Conservation (phyloP, 1,140 invertebrate genomes). For the Mercenaria mercenaria region DNA sequence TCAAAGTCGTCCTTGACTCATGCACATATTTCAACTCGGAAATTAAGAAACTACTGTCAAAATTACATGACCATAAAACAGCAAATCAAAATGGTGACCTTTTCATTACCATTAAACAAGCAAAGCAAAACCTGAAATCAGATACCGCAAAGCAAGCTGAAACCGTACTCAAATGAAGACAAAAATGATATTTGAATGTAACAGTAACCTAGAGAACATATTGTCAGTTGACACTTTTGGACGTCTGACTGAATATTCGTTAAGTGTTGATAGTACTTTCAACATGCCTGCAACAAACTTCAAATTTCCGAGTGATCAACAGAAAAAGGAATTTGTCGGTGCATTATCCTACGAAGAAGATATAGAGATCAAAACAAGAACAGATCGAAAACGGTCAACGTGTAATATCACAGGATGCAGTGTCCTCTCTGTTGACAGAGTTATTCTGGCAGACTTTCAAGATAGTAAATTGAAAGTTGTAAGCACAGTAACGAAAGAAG, state of each 20-base stretch:
- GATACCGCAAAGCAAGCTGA: background rate
- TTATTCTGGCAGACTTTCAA: background rate
- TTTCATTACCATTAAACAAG: background rate
- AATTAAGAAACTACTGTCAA: background rate
- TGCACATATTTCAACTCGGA: background rate
- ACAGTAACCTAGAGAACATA: background rate
- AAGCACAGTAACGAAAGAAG: too few relatives aligned
- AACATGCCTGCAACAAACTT: too few relatives aligned
- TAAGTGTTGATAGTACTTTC: too few relatives aligned
- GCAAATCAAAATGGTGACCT: background rate
- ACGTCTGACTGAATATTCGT: background rate
- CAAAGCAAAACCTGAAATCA: background rate
- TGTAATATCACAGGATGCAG: background rate
- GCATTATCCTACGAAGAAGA: background rate
- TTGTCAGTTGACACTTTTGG: background rate
- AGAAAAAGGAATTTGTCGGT: background rate
- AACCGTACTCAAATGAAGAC: background rate
- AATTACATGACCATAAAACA: background rate
- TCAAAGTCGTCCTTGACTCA: background rate
- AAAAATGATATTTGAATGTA: background rate
- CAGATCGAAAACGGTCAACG: background rate
- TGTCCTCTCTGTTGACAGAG: background rate
- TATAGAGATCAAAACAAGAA: background rate
- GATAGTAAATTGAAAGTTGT: background rate
- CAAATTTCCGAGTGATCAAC: too few relatives aligned